A percentile compares a stretch with the other conserved stretches of the same genome.
Evolutionary conservation across 1,140 invertebrate species (phyloP).

Genomic region (Bombus breviceps): DNA sequence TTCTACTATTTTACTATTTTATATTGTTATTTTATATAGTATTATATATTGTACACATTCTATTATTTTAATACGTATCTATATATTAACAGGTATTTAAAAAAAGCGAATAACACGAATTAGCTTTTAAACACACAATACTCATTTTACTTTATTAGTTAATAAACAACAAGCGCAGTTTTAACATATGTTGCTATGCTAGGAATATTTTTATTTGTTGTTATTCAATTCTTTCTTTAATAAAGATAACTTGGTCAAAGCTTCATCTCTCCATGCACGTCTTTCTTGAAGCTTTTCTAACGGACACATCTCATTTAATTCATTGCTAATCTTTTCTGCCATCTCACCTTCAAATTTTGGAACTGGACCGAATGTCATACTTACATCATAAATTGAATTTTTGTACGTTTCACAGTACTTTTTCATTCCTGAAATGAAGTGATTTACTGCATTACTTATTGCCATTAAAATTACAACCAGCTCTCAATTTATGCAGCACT

Average conservation of each 20-base stretch:
- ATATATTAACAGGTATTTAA: not conserved
- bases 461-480: not conserved
- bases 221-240: constrained; percentile 88
- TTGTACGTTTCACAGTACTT: constrained; percentile 90
- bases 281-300: constrained; percentile 89
- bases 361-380: constrained; percentile 88
- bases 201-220: constrained; percentile 36
- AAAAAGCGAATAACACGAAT: not conserved
- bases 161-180: not conserved
- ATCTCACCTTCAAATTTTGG: constrained; percentile 88
- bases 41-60: too few relatives aligned
- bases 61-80: too few relatives aligned
- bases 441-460: not conserved
- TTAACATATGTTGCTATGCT: not conserved
- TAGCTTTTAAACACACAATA: constrained; percentile 39
- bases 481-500: too few relatives aligned
- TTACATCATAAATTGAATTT: constrained; percentile 90
- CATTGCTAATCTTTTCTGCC: constrained; percentile 85
- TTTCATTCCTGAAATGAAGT: constrained; percentile 83
- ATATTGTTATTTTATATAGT: too few relatives aligned
- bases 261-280: constrained; percentile 92
- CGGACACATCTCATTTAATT: constrained; percentile 89
- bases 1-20: too few relatives aligned
- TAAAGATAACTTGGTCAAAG: constrained; percentile 91
- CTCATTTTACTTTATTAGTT: constrained; percentile 15